Conservation (phyloP, 2,888 invertebrate species). For the Iphiclides podalirius region DNA sequence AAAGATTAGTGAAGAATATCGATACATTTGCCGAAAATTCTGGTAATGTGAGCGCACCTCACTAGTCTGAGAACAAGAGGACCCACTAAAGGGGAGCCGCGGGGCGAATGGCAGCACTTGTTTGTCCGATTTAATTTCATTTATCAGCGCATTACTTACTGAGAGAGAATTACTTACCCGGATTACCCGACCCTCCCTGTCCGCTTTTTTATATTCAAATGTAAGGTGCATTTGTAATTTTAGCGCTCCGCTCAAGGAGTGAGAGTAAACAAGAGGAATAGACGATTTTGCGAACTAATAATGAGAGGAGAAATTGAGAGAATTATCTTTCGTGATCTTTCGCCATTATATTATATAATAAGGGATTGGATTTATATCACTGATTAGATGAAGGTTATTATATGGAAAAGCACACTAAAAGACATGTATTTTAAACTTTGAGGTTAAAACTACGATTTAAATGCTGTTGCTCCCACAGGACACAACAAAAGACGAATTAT, state of each 20-base stretch:
- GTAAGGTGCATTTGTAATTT: conserved; percentile 35
- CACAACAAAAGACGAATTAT: too few relatives aligned
- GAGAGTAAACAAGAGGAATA: neutral
- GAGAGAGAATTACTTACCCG: conserved; percentile 75
- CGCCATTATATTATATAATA: too few relatives aligned
- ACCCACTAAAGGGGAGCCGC: conserved; percentile 58
- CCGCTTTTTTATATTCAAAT: conserved; percentile 48
- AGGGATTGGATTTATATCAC: too few relatives aligned
- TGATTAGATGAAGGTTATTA: too few relatives aligned
- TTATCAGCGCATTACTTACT: conserved; percentile 80
- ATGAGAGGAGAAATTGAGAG: neutral
- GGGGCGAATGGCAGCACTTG: conserved; percentile 68
- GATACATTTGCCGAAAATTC: too few relatives aligned
- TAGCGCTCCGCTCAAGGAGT: conserved; percentile 11
- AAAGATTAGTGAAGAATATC: too few relatives aligned
- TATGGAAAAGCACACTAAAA: too few relatives aligned
- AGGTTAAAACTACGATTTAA: too few relatives aligned
- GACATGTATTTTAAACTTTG: too few relatives aligned
- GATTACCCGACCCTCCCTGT: conserved; percentile 63
- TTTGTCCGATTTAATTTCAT: conserved; percentile 81
- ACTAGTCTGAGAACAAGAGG: conserved; percentile 44
- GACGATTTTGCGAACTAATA: neutral
- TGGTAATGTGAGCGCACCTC: too few relatives aligned
- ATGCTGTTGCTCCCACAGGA: too few relatives aligned
- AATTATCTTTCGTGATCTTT: too few relatives aligned